Evolutionary conservation across 2,888 invertebrate genomes (phyloP), one percentile per base, ranked within the genome.

Genomic region (Eucera pruinosa): DNA sequence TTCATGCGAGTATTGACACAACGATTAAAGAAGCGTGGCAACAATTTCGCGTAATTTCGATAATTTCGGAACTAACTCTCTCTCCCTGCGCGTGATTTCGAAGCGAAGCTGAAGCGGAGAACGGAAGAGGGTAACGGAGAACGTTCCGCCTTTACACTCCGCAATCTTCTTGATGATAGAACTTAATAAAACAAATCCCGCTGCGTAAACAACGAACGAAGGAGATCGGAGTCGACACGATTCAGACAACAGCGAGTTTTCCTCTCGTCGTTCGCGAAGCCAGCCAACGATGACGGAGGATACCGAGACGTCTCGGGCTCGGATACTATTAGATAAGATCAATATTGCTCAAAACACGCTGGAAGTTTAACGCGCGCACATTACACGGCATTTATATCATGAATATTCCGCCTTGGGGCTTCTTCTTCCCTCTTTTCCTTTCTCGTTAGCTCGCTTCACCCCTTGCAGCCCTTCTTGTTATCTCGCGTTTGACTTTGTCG

Each of bases 111-210:
- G 25, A 43, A n/a, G n/a, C n/a, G 9, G 25, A 7, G 25, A 20
- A 13, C 27, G 60, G 36, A n/a, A 60, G 33, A 27, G 66, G 47
- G 62, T 41, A 65, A 60, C 55, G 67, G 64, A 36, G 60, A 50
- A 60, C 47, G 54, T 82, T 84, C 84, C 73, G 75, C 71, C 70
- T 82, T 78, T 82, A 76, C 80, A 45, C 78, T 84, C 76, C 61
- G 76, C 86, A 85, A 85, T 86, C 85, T 86, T 80, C 86, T 88
- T 85, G 86, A 88, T 88, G 87, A 86, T 89, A 82, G 89, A 90
- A 91, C 88, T 91, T 91, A 89, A 91, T 90, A 90, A 91, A 91
- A 91, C 91, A 91, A 91, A 91, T 90, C 88, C 86, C 84, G 85
- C 81, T 85, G 86, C 88, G 88, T 88, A 91, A 91, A 91, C 90